Percentiles rank a stretch among this genome's conserved stretches.
These are phyloP conservation scores for Pinctada fucata DNA, from an alignment of 2,888 invertebrate genomes.

Conservation along the genomic window DNA sequence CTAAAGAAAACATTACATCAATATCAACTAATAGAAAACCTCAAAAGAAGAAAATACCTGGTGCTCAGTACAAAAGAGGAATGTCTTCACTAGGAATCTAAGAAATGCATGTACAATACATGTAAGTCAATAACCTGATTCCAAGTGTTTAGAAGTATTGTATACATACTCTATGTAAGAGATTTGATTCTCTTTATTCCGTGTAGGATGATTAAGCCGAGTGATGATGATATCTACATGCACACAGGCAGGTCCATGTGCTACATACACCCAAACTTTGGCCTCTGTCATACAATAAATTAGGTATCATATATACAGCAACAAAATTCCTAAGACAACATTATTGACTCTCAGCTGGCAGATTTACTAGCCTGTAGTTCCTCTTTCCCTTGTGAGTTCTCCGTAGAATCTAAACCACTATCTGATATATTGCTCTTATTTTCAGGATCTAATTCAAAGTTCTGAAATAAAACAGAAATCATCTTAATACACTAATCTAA, in stretches of 20 bases:
- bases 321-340: background rate
- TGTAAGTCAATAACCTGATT: too few species aligned
- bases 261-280: background rate
- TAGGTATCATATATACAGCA: background rate
- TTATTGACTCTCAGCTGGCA: conserved; percentile 39
- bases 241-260: background rate
- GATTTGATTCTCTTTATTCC: too few species aligned
- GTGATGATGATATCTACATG: too few species aligned
- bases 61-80: too few species aligned
- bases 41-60: too few species aligned
- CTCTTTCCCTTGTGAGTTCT: conserved; percentile 47
- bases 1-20: too few species aligned
- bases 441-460: conserved; percentile 64
- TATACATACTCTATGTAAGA: too few species aligned
- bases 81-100: too few species aligned
- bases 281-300: background rate
- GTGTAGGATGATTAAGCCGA: too few species aligned
- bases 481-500: background rate
- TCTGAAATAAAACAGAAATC: conserved; percentile 50
- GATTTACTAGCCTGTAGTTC: conserved; percentile 35
- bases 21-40: too few species aligned
- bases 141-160: too few species aligned
- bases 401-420: conserved; percentile 55
- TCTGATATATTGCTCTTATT: conserved; percentile 52
- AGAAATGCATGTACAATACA: too few species aligned